phyloP scores from a whole-genome alignment of 2,888 invertebrate species.

The Nebria salina region DNA sequence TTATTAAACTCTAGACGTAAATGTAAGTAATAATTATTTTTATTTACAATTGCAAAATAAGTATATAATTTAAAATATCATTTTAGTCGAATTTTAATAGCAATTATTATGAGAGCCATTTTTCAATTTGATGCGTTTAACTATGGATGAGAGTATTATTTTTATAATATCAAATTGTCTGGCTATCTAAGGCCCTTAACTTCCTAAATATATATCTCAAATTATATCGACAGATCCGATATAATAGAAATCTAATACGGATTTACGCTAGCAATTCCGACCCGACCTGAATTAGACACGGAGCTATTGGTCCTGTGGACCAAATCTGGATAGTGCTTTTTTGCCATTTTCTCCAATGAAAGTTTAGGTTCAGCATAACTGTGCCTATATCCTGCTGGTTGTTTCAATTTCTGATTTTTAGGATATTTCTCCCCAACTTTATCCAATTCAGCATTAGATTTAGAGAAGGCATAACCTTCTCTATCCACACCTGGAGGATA shows the following conservation, averaged over 20 bases:
- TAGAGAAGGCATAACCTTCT: constrained; percentile 61
- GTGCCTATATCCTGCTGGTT: constrained; percentile 64
- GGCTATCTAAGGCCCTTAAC: too few species aligned
- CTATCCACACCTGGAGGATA: constrained; percentile 63
- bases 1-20: too few species aligned
- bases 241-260: constrained; percentile 56
- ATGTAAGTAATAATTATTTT: not conserved
- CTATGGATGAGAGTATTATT: too few species aligned
- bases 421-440: constrained; percentile 52
- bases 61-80: not conserved
- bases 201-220: not conserved
- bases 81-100: too few species aligned
- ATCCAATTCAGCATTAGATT: constrained; percentile 57
- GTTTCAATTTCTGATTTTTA: constrained; percentile 56
- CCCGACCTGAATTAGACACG: constrained; percentile 60
- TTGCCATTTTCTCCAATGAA: constrained; percentile 58
- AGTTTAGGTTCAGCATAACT: constrained; percentile 75
- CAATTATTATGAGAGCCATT: not conserved
- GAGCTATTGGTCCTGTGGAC: constrained; percentile 61
- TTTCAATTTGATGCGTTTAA: not conserved
- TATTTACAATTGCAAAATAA: not conserved
- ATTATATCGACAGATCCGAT: not conserved
- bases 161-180: too few species aligned
- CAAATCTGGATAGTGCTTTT: constrained; percentile 58
- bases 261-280: constrained; percentile 62